phyloP scores from a whole-genome alignment of 2,797 vertebrate genomes.

The Enteromius paludinosus region DNA sequence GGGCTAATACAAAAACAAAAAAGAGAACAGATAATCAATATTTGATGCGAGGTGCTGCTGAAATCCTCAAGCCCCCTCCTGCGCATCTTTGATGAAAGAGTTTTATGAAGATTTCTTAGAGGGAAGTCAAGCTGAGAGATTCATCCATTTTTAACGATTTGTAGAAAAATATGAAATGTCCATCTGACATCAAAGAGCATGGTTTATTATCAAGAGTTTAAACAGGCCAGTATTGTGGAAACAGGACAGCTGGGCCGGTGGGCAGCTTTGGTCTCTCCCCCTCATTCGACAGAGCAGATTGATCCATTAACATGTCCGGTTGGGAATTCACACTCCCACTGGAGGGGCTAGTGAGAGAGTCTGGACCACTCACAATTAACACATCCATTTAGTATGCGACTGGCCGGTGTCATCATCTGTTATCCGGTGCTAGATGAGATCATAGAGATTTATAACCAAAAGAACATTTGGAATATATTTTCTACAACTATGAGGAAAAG shows the following conservation, averaged over 20 bases:
- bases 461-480: not conserved
- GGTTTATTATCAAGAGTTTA: constrained; percentile 61
- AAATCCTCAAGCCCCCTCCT: constrained; percentile 58
- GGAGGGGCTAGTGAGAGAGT: constrained; percentile 70
- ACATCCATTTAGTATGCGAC: constrained; percentile 73
- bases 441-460: not conserved
- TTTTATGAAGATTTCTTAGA: constrained; percentile 64
- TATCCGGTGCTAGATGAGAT: not conserved
- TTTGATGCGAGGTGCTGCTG: constrained; percentile 71
- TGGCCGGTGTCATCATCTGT: constrained; percentile 64
- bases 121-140: constrained; percentile 63
- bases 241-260: constrained; percentile 64
- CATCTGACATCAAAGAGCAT: constrained; percentile 73
- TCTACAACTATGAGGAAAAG: not conserved
- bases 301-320: constrained; percentile 73
- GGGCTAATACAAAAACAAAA: constrained; percentile 62
- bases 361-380: constrained; percentile 77
- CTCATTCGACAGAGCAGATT: constrained; percentile 58
- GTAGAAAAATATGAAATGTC: constrained; percentile 49
- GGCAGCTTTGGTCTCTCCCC: constrained; percentile 50
- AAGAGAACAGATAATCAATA: constrained; percentile 70
- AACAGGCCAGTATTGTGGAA: constrained; percentile 55
- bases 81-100: constrained; percentile 41
- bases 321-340: constrained; percentile 76
- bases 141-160: constrained; percentile 72